Base-by-base conservation (phyloP, 2,888 invertebrate genomes). In the Acleris sparsana region DNA sequence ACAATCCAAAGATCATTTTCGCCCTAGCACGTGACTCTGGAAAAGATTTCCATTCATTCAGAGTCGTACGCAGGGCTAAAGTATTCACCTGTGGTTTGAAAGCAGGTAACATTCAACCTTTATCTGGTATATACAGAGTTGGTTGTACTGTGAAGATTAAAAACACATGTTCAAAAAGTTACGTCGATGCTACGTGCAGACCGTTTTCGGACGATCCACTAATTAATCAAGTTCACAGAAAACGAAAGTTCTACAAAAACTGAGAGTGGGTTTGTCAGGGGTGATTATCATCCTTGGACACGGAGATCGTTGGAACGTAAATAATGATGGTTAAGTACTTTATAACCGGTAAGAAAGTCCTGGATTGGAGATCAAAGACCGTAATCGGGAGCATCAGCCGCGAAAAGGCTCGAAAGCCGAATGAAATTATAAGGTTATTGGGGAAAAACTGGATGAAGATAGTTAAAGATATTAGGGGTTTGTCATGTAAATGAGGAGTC, bases 181-280 rank as follows among this genome's bases (percentile, higher is more conserved):
- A 57, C 63, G 63, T 68, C 13, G 33, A 33, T 57, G 63, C 52
- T 62, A 52, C 68, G 66, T 69, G 60, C 49, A 62, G 22, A 25
- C 77, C 75, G 71, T 77, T 77, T 78, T 77, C 64, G 76, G 72
- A 74, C 70, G 70, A 69, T 53, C 48, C 70, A 69, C 70, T 74
- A 74, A 85, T 86, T 80, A 84, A 85, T 83, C 83, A 86, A 77
- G 72, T 70, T 62, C 53, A 72, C 74, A 72, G 76, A 80, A 84
- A 85, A 79, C 74, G 85, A 87, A 87, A 87, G 87, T 84, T 70
- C 71, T 69, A 72, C 73, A 77, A 77, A 58, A 63, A 20, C 33
- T 16, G 9, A 22, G 63, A 33, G 52, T 63, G 52, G 60, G 52
- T 25, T 58, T 51, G 29, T 52, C 29, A 52, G 33, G 51, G 51